These are phyloP conservation scores for Anthrax anthrax DNA, from an alignment of 2,888 invertebrate genomes.

Conservation along the genomic window DNA sequence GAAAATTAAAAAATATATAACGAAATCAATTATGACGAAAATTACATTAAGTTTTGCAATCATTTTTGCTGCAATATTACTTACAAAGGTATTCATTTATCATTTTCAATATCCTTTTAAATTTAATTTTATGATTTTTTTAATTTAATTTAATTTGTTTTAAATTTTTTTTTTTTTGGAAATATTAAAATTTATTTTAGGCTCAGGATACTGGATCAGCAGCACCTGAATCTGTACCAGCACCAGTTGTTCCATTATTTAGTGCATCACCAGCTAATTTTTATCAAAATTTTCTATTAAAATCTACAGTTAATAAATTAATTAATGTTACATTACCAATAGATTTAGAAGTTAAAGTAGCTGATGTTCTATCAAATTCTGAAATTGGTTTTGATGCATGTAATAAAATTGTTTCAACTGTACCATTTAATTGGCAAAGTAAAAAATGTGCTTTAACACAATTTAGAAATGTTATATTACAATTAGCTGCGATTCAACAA, in stretches of 20 bases:
- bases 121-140: too few relatives aligned
- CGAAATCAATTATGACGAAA: neutral
- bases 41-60: neutral
- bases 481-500: constrained; percentile 2
- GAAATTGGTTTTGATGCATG: constrained; percentile 3
- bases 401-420: constrained; percentile 1
- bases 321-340: constrained; percentile 1
- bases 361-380: neutral
- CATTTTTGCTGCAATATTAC: too few relatives aligned
- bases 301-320: constrained; percentile 3
- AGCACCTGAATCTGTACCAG: neutral
- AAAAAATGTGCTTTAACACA: constrained; percentile 3
- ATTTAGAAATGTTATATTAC: constrained; percentile 1
- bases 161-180: too few relatives aligned
- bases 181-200: too few relatives aligned
- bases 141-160: too few relatives aligned
- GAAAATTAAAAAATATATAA: too few relatives aligned
- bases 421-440: constrained; percentile 1
- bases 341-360: constrained; percentile 2
- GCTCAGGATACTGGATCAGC: constrained; percentile 1
- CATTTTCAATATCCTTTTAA: too few relatives aligned
- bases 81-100: too few relatives aligned
- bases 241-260: neutral
- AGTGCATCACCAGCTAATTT: neutral
- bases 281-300: constrained; percentile 3